Evolutionary conservation across 92 coral and sea anemone species (phyloP).

Genomic region (Umimayanthus kanabou): DNA sequence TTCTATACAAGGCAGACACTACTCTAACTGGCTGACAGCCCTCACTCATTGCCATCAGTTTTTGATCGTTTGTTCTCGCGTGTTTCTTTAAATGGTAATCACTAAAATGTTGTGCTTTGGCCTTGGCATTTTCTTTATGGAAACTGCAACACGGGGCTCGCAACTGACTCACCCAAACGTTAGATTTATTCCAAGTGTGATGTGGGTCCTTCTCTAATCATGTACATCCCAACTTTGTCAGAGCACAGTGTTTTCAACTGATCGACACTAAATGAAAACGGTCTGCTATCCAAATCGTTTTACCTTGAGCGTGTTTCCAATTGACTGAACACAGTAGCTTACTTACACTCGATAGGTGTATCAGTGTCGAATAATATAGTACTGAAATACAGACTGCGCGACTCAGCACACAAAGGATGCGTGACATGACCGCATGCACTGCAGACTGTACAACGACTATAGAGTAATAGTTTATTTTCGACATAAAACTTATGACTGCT

Average conservation of each 20-base stretch:
- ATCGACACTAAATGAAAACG: conserved; percentile 17
- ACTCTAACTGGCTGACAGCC: neutral
- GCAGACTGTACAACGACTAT: conserved; percentile 70
- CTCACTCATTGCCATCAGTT: neutral
- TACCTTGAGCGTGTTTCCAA: conserved; percentile 3
- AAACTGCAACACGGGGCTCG: neutral
- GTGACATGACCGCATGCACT: conserved; percentile 31
- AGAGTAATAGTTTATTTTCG: conserved; percentile 93
- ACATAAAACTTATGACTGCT: conserved; percentile 96
- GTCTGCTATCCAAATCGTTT: conserved; percentile 8
- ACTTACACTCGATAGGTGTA: neutral
- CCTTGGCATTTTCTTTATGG: neutral
- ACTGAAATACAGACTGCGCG: neutral
- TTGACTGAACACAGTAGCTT: neutral
- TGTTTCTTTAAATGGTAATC: neutral
- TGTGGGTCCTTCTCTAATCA: neutral
- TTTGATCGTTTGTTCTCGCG: neutral
- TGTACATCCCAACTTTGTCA: conserved; percentile 7
- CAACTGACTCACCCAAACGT: neutral
- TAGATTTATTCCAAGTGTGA: neutral
- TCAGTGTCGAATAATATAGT: neutral
- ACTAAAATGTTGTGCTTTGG: neutral
- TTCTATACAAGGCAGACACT: neutral
- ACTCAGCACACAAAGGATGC: conserved; percentile 4
- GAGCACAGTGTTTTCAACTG: neutral